Base-by-base conservation (phyloP, 2,797 vertebrate species). In the Echiichthys vipera region DNA sequence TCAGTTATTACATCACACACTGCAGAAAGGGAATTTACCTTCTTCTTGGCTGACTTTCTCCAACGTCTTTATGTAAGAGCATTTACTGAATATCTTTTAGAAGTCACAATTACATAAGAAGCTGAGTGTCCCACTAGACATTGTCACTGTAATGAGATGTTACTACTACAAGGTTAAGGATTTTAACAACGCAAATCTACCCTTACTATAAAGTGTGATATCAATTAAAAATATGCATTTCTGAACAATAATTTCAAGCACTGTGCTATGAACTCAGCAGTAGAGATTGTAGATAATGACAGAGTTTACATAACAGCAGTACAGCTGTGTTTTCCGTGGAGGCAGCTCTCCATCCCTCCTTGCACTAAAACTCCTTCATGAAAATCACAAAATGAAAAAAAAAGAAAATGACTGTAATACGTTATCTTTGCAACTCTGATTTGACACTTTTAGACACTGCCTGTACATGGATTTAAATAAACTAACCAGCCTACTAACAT, bases 1-100 rank as follows among this genome's bases (percentile, higher is more conserved):
- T 80, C 45, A 30, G 46, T 54, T 53, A 80, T 86, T 86, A 78
- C 74, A 76, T 79, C 78, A 81, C 24, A 63, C 7, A n/a, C n/a
- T n/a, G 55, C 34, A 72, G 65, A 27, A 5, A 47, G 65, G 68
- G 42, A 81, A 57, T 78, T 55, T 40, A 76, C 51, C 56, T 49
- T 68, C 59, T 47, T 32, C 40, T 50, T 79, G 71, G 32, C 24
- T 13, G 69, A 74, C 66, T 65, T 55, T 18, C 57, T 75, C 27
- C 37, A 45, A 34, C 3, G 18, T 39, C 15, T 46, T 85, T 84
- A 81, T 32, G 14, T 39, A 71, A 77, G 46, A 45, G 58, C 47
- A 47, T 25, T 66, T 50, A 42, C 17, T 36, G 25, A 58, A 36
- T 17, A 65, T 58, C 70, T 56, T 42, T 32, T 20, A 43, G 46